Evolutionary conservation across 2,888 invertebrate species (phyloP).

Genomic region (Phengaris arion): DNA sequence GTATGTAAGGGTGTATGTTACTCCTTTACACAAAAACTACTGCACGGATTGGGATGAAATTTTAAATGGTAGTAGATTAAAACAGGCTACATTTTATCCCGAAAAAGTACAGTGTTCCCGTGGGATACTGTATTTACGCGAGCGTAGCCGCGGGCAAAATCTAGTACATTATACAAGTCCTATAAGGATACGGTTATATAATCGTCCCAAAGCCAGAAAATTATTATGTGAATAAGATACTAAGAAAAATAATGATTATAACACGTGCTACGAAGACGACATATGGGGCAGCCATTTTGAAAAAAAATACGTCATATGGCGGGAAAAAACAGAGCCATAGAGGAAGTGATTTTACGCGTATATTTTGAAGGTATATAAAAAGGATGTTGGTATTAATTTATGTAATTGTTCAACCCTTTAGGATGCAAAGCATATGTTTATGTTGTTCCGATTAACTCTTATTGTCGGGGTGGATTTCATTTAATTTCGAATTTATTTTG

Average conservation of each 20-base stretch:
- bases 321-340: conserved; percentile 65
- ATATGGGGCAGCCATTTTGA: conserved; percentile 61
- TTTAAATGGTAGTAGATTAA: no score
- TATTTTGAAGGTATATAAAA: conserved; percentile 57
- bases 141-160: no score
- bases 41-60: no score
- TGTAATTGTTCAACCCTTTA: conserved; percentile 74
- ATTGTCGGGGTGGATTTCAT: conserved; percentile 56
- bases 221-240: conserved; percentile 29
- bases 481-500: conserved; percentile 76
- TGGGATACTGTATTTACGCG: no score
- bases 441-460: conserved; percentile 60
- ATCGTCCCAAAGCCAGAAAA: conserved; percentile 21
- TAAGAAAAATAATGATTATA: conserved; percentile 38
- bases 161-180: neutral
- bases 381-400: conserved; percentile 75
- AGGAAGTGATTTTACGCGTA: conserved; percentile 76
- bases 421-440: conserved; percentile 68
- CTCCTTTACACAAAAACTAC: no score
- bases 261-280: conserved; percentile 63
- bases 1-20: no score
- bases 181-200: neutral
- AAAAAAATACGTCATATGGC: conserved; percentile 69
- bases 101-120: no score
- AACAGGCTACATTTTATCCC: no score